A percentile compares a stretch with the other conserved stretches of the same genome.
Conservation (phyloP, 2,797 vertebrate species). For the Yasuhikotakia modesta region DNA sequence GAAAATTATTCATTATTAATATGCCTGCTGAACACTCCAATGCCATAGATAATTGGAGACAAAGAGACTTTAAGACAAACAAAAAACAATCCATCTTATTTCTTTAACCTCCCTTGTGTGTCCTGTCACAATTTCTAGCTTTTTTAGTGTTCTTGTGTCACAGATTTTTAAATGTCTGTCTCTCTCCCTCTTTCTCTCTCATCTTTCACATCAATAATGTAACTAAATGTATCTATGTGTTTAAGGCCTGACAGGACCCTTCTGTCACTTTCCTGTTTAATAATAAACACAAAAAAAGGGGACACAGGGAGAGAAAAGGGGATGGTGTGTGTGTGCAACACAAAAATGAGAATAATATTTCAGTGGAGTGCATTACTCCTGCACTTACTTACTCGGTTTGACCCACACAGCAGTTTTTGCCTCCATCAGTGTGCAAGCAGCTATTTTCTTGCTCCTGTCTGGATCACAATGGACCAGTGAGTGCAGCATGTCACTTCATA, state of each 20-base stretch:
- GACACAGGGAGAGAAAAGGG: conserved; percentile 59
- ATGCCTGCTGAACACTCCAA: conserved; percentile 23
- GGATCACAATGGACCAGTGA: conserved; percentile 35
- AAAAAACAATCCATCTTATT: conserved; percentile 20
- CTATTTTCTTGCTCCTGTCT: conserved; percentile 27
- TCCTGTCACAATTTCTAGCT: conserved; percentile 16
- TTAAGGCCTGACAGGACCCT: conserved; percentile 68
- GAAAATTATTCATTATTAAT: neutral
- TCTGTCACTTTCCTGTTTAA: conserved; percentile 79
- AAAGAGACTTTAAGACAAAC: conserved; percentile 27
- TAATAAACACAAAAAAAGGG: conserved; percentile 74
- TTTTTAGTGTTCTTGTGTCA: conserved; percentile 52
- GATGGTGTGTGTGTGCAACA: conserved; percentile 59
- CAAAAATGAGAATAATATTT: conserved; percentile 53
- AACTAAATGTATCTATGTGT: conserved; percentile 68
- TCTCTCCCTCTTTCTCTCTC: conserved; percentile 36
- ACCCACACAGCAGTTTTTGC: conserved; percentile 74
- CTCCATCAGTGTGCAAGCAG: conserved; percentile 70
- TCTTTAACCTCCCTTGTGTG: neutral
- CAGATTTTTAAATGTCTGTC: conserved; percentile 63
- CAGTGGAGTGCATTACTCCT: conserved; percentile 71
- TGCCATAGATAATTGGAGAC: conserved; percentile 2
- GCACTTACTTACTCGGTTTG: conserved; percentile 75
- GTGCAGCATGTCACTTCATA: conserved; percentile 23
- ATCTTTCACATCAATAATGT: conserved; percentile 74